phyloP scores from a whole-genome alignment of 2,888 invertebrate species.

The Phengaris alcon region DNA sequence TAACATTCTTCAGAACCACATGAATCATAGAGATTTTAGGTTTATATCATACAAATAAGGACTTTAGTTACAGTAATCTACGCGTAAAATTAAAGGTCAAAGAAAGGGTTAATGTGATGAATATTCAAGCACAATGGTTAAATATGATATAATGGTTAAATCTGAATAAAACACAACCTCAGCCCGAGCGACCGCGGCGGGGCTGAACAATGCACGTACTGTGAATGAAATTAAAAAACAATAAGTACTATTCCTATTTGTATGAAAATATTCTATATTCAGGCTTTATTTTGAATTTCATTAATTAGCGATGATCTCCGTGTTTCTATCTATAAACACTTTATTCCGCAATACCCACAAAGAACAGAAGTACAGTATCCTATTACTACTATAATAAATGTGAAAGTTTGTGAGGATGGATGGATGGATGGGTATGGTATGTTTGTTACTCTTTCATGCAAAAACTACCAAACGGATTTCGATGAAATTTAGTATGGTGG shows the following conservation, averaged over 20 bases:
- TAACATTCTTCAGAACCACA: background rate
- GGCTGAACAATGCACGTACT: constrained; percentile 56
- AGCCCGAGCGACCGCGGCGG: constrained; percentile 52
- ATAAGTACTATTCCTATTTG: constrained; percentile 23
- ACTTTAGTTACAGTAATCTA: background rate
- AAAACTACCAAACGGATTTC: no score
- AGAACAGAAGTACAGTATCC: no score
- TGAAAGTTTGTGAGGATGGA: no score
- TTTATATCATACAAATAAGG: background rate
- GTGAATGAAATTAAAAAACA: constrained; percentile 56
- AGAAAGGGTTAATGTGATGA: constrained; percentile 50
- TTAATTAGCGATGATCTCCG: constrained; percentile 16
- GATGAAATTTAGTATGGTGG: no score
- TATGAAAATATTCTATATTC: constrained; percentile 26
- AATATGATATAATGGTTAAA: constrained; percentile 56
- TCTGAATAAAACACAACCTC: constrained; percentile 55
- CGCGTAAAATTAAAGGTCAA: constrained; percentile 1
- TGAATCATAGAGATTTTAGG: background rate
- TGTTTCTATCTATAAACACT: background rate
- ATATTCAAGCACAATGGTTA: constrained; percentile 59
- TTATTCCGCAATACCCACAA: background rate
- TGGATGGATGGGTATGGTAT: no score
- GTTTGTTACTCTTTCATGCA: no score
- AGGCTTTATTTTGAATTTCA: background rate
- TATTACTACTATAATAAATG: no score